Evolutionary conservation across 2,888 invertebrate genomes (phyloP).

Genomic region (Epinotia demarniana): DNA sequence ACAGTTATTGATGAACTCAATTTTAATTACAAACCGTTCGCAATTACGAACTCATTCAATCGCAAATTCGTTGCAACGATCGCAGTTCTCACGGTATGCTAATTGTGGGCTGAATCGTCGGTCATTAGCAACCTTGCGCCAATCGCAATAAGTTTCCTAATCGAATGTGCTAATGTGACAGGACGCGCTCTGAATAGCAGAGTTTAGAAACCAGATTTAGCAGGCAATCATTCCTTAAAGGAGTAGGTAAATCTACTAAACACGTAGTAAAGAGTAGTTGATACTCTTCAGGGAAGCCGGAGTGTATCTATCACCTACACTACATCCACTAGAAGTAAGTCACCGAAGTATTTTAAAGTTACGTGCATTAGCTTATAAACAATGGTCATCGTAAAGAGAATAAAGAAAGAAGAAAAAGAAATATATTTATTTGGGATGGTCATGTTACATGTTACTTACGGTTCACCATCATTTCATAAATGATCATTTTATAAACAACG

Average conservation of each 20-base stretch:
- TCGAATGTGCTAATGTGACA: constrained; percentile 29
- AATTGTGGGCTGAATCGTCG: constrained; percentile 18
- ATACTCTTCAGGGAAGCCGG: too few relatives aligned
- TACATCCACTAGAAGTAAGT: too few relatives aligned
- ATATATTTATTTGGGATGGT: too few relatives aligned
- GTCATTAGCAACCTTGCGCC: constrained; percentile 18
- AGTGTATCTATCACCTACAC: too few relatives aligned
- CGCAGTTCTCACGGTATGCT: constrained; percentile 30
- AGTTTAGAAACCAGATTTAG: constrained; percentile 10
- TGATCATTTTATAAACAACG: too few relatives aligned
- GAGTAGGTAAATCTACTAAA: background rate
- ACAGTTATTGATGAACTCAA: background rate
- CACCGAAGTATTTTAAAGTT: too few relatives aligned
- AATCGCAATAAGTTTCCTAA: constrained; percentile 29
- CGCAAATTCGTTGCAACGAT: constrained; percentile 2
- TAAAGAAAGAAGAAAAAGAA: too few relatives aligned
- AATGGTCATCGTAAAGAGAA: too few relatives aligned
- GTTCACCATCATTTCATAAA: too few relatives aligned
- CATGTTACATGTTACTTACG: too few relatives aligned
- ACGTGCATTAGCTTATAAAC: too few relatives aligned
- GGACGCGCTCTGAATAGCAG: constrained; percentile 39
- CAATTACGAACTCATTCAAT: constrained; percentile 23
- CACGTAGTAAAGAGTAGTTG: too few relatives aligned
- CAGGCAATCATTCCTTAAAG: constrained; percentile 20
- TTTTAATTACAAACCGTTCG: background rate